Base-by-base conservation (phyloP, 2,888 invertebrate species). In the Tetrapedia diversipes region DNA sequence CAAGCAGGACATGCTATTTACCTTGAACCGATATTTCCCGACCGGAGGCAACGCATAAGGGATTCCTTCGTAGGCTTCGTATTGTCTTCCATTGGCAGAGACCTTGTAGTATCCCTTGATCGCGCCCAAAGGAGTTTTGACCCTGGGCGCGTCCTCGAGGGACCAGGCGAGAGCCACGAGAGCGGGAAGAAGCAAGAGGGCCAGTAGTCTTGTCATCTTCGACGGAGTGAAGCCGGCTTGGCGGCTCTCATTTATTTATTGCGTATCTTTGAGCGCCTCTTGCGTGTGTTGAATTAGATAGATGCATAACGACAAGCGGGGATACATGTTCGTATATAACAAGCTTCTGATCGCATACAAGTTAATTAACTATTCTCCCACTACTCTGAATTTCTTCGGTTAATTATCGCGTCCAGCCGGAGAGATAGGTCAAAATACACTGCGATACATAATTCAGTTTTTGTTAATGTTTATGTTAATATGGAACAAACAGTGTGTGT, bases 131-230 rank as follows among this genome's bases (percentile, higher is more conserved):
- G n/a, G n/a, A n/a, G n/a, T n/a, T n/a, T n/a, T 79, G 0, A 89
- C 82, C 32, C 64, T 81, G 4, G 89, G 89, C n/a, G 77, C 63
- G 1, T 57, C 29, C 1, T 71, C 74, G 8, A 63, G 7, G 10
- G 41, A 4, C 59, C 27, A 32, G 0, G 51, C 27, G 1, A 59
- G 2, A 8, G 53, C 47, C 6, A 14, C 34, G 7, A 73, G 45
- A 1, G 47, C 65, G 8, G 43, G 22, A 10, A 79, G 51, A 16
- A 69, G 11, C 14, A 75, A 10, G 4, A 70, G 22, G 2, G 70
- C 10, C n/a, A n/a, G 24, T 6, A 54, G 22, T 14, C 53, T 72
- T n/a, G 41, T 19, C 73, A 68, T 80, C 63, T 70, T 66, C 16
- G 11, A 34, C n/a, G 2, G 14, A 43, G 1, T 60, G 24, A 45